Evolutionary conservation across 2,113 vertebrate species (phyloP), one percentile per base, ranked within the genome.

Genomic region (Ailurus styani): DNA sequence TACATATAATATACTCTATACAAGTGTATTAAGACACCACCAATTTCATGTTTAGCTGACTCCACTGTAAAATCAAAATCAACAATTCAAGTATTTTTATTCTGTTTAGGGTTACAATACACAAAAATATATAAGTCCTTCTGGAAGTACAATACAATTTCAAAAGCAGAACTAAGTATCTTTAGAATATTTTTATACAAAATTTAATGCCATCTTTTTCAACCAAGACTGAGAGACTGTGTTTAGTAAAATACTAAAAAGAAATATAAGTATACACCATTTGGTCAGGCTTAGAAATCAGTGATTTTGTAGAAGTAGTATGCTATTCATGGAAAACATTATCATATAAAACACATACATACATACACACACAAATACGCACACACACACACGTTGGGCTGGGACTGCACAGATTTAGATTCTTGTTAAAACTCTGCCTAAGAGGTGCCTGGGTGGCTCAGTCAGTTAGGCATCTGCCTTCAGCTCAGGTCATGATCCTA

Each of bases 231-330:
- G 25, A 88, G 3, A 87, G 6, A 45, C 25, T 45, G 2, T 47
- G 37, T 87, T 94, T 90, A 72, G 78, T 83, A 86, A 90, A 79
- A 94, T 45, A 95, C 5, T 95, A 78, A 95, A 83, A 91, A 29
- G 27, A 87, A 72, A 91, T 72, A 6, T 34, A 95, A 45, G 11
- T 62, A 23, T 77, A 95, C 9, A 89, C 11, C 18, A 86, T 47
- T 95, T 82, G 45, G 10, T 64, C 55, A 72, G 86, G 8, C 13
- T 90, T 64, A 90, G 21, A 64, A 68, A 82, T 87, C 34, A 81
- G 37, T 83, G 21, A 86, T 37, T 84, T 94, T 27, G 1, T 90
- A 91, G 84, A 86, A 93, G 15, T 81, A 31, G 37, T 60, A 95
- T 62, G 34, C 14, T 81, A 18, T 92, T 87, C 15, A n/a, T 29